phyloP scores from a whole-genome alignment of 2,888 invertebrate genomes.

The Oxytorus armatus region DNA sequence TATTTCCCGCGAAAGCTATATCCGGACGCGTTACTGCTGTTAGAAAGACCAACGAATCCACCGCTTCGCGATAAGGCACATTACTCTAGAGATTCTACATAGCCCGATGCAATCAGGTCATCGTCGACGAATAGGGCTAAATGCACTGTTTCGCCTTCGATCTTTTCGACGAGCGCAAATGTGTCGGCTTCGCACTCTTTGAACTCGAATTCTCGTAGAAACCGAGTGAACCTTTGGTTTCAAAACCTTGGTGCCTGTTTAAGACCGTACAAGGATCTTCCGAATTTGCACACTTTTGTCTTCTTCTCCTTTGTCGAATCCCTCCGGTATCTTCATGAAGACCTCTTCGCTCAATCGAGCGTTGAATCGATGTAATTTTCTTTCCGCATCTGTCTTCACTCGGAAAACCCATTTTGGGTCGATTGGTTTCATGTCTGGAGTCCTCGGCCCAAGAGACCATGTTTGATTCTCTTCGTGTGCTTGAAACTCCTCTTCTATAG shows the following conservation, averaged over 20 bases:
- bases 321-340: conserved; percentile 2
- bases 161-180: not conserved
- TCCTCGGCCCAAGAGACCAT: not conserved
- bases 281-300: not conserved
- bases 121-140: not conserved
- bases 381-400: not conserved
- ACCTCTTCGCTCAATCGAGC: not conserved
- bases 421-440: not conserved
- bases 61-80: conserved; percentile 7
- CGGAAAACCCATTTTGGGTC: conserved; percentile 3
- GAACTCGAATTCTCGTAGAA: not conserved
- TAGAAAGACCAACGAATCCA: not conserved
- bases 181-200: conserved; percentile 11
- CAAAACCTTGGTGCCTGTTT: conserved; percentile 8
- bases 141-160: not conserved
- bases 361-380: not conserved
- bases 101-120: not conserved
- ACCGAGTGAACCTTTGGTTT: not conserved
- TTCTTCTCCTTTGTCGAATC: not conserved
- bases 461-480: conserved; percentile 1
- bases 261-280: not conserved
- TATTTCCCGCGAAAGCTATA: conserved; percentile 62
- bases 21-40: conserved; percentile 61
- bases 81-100: not conserved
- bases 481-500: not conserved